Evolutionary conservation across 2,888 invertebrate genomes (phyloP).

Genomic region (Sclerodermus sp.): DNA sequence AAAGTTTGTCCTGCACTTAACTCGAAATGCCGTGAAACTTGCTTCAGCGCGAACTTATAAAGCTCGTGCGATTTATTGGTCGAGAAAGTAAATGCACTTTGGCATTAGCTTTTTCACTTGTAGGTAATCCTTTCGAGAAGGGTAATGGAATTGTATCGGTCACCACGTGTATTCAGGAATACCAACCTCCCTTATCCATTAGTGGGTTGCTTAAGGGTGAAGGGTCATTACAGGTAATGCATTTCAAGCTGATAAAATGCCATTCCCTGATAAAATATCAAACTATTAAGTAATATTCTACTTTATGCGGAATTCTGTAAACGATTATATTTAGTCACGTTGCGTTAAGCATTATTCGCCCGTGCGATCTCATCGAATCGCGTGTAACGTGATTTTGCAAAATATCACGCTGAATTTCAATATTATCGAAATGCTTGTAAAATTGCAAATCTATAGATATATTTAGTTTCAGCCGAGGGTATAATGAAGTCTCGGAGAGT

Average conservation of each 20-base stretch:
- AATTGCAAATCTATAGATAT: too few relatives aligned
- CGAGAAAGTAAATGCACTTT: conserved; percentile 10
- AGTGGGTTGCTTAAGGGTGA: too few relatives aligned
- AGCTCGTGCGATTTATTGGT: conserved; percentile 7
- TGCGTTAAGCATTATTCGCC: too few relatives aligned
- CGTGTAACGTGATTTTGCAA: too few relatives aligned
- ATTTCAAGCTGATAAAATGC: background rate
- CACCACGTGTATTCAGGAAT: background rate
- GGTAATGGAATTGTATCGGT: conserved; percentile 10
- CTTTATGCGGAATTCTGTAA: too few relatives aligned
- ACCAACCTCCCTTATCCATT: too few relatives aligned
- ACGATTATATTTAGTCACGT: too few relatives aligned
- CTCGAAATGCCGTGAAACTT: background rate
- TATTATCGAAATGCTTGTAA: too few relatives aligned
- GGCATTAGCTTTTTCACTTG: conserved; percentile 7
- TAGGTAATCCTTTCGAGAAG: conserved; percentile 5
- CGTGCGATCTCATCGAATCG: too few relatives aligned
- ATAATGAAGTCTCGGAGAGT: too few relatives aligned
- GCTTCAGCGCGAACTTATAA: background rate
- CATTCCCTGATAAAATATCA: background rate
- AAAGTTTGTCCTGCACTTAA: conserved; percentile 3
- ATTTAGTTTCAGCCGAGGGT: too few relatives aligned
- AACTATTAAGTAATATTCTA: background rate
- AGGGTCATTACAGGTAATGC: background rate
- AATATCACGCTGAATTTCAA: too few relatives aligned